Base-by-base conservation (phyloP, 2,888 invertebrate species). In the Mylabris sibirica region DNA sequence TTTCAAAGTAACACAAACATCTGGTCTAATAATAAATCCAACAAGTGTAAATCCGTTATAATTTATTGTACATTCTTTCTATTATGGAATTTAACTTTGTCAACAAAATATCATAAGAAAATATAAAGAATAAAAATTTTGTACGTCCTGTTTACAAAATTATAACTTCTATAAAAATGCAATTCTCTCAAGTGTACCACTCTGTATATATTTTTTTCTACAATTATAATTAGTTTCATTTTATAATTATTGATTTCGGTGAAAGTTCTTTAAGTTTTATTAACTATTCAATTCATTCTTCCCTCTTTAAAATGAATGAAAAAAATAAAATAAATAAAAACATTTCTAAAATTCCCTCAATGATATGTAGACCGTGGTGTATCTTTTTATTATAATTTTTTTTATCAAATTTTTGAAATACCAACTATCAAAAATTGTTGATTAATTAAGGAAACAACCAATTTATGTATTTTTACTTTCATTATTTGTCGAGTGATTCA, bases 291-390 rank as follows among this genome's bases (percentile, higher is more conserved):
- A 24, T 57, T 24, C 24, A 57, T 20, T 57, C 22, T 22, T n/a
- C 22, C 20, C 57, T 2, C 24, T 12, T 0, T 12, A 57, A 24
- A 57, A 57, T 12, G 12, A 24, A 12, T 6, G 11, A 12, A 57
- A 24, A 24, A 24, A 24, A 24, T 1, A n/a, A n/a, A n/a, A n/a
- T 14, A 57, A 14, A 22, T 22, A 57, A 57, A 57, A 59, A 34
- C 59, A 60, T 68, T 70, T 71, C 68, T 72, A 65, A 67, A 64
- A 64, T 67, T 67, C 30, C 65, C 67, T 67, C 64, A 49, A 63
- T 67, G 69, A 64, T 69, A 71, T 73, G 65, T 68, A 73, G 73
- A 73, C 71, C 71, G 73, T 72, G 71, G 60, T 69, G 53, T n/a
- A 60, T 30, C 53, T 63, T 26, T 26, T 12, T 64, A 67, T 60